Evolutionary conservation across 1,140 invertebrate genomes (phyloP).

Genomic region (Microplitis mediator): DNA sequence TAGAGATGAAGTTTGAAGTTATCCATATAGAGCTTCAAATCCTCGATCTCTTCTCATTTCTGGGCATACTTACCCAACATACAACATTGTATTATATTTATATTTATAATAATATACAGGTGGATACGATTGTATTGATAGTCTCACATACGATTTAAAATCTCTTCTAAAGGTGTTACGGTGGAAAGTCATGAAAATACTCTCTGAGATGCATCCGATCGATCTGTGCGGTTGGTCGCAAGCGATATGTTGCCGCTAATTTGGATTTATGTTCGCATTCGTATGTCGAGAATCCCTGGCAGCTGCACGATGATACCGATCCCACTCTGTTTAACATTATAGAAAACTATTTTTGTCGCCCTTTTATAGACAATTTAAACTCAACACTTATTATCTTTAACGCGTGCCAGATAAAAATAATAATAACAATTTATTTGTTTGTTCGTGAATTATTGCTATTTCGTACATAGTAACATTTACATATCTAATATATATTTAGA

Average conservation of each 20-base stretch:
- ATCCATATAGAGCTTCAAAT: no score
- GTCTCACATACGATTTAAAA: background rate
- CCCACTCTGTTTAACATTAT: background rate
- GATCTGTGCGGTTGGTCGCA: slow-evolving; percentile 13
- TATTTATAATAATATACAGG: background rate
- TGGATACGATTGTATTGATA: background rate
- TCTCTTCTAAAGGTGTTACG: background rate
- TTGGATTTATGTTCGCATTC: slow-evolving; percentile 53
- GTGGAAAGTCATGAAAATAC: background rate
- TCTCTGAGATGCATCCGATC: slow-evolving; percentile 32
- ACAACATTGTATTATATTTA: background rate
- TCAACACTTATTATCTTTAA: background rate
- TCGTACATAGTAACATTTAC: no score
- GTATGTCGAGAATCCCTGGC: slow-evolving; percentile 31
- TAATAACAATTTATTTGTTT: no score
- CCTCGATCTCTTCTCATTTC: no score
- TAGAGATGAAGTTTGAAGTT: no score
- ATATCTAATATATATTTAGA: no score
- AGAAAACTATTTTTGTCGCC: slow-evolving; percentile 23
- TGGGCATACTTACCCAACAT: no score
- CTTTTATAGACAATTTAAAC: slow-evolving; percentile 9
- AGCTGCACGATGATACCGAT: slow-evolving; percentile 7
- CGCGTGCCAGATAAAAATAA: background rate
- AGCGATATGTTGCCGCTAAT: slow-evolving; percentile 48
- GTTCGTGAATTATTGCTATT: no score